Conservation (phyloP, 2,113 vertebrate species). For the Puma concolor region DNA sequence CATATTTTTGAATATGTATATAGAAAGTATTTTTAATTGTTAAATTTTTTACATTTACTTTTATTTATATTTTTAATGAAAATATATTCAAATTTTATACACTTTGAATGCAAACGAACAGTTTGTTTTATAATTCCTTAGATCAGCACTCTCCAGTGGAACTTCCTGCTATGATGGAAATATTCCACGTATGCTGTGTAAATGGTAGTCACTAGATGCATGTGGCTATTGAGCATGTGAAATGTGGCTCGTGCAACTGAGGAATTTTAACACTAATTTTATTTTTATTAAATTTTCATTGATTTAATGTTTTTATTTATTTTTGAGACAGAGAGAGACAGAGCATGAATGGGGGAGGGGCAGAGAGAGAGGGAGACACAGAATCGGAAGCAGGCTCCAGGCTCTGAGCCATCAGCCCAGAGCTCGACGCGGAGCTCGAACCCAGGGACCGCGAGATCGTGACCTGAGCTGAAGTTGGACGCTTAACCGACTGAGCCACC, state of each 20-base stretch:
- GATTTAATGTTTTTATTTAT: too few relatives aligned
- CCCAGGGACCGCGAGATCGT: too few relatives aligned
- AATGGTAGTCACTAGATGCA: not conserved
- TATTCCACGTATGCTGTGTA: not conserved
- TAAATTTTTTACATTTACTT: conserved; percentile 3
- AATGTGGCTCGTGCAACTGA: not conserved
- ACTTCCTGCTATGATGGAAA: not conserved
- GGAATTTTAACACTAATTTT: not conserved
- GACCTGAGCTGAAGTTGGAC: too few relatives aligned
- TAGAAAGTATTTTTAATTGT: conserved; percentile 13
- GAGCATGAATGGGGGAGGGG: too few relatives aligned
- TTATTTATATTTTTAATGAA: conserved; percentile 44
- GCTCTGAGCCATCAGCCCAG: too few relatives aligned
- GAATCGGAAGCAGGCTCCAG: too few relatives aligned
- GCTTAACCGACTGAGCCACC: too few relatives aligned
- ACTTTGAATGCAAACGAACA: not conserved
- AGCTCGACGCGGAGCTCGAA: too few relatives aligned
- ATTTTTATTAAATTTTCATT: not conserved
- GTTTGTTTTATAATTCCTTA: not conserved
- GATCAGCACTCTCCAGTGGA: not conserved
- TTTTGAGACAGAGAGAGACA: too few relatives aligned
- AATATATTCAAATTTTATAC: not conserved
- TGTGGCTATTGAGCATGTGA: not conserved
- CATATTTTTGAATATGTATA: not conserved
- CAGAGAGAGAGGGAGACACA: too few relatives aligned